A percentile compares a stretch with the other conserved stretches of the same genome.
Evolutionary conservation across 2,113 vertebrate species (phyloP).

Genomic region (Bubalus kerabau): DNA sequence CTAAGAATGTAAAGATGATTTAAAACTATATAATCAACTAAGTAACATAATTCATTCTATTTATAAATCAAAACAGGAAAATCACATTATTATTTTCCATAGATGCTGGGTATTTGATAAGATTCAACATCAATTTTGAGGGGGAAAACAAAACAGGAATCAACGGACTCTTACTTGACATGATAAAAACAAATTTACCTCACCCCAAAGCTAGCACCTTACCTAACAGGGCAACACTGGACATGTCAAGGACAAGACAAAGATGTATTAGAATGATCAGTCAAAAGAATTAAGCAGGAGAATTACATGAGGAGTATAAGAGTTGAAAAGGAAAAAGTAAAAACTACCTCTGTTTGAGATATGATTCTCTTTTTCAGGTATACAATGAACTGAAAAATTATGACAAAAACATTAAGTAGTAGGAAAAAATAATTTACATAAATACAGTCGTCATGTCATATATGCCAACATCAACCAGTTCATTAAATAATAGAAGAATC

Average conservation of each 20-base stretch:
- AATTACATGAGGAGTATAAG: neutral
- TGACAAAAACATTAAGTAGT: neutral
- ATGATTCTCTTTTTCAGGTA: neutral
- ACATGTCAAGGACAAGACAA: neutral
- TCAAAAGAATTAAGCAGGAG: neutral
- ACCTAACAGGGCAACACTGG: neutral
- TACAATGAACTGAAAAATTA: neutral
- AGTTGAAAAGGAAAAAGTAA: neutral
- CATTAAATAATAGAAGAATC: neutral
- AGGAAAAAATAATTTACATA: neutral
- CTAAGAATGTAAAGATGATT: neutral
- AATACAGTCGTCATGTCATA: neutral
- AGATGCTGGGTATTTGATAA: neutral
- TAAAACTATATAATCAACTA: neutral
- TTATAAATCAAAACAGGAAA: neutral
- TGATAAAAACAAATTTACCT: conserved; percentile 4
- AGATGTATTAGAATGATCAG: neutral
- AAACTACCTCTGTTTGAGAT: neutral
- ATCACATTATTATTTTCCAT: neutral
- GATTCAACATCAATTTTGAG: neutral
- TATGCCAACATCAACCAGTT: neutral
- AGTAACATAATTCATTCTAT: neutral
- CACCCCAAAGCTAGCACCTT: neutral
- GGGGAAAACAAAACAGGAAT: neutral
- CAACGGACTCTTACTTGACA: neutral